Base-by-base conservation (phyloP, 2,797 vertebrate genomes). In the Psittacula derbiana region DNA sequence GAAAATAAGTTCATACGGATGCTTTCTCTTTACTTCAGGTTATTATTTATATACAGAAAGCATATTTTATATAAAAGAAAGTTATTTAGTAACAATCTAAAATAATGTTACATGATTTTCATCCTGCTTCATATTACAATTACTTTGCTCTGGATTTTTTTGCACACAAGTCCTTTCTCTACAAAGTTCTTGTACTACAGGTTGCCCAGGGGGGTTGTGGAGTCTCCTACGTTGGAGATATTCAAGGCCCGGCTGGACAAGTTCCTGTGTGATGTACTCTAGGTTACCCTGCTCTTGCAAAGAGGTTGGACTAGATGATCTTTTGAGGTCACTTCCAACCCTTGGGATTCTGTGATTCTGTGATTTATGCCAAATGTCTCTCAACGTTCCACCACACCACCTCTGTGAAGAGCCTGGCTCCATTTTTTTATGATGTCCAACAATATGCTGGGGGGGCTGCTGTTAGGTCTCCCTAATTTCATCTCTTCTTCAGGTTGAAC, bases 391-490 rank as follows among this genome's bases (percentile, higher is more conserved):
- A 64, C 6, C 16, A 41, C 47, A 27, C 5, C 5, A 57, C 3
- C 1, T 1, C 3, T 20, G 8, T 57, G 44, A 67, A 61, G n/a
- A 64, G 2, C 0, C 1, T 33, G 21, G 10, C 1, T 75, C 3
- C 20, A 24, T n/a, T 38, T 64, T 50, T 43, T 36, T 43, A 19
- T 52, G 40, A 53, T 16, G 2, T 65, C n/a, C 5, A 7, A 4
- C 8, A 31, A 6, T 12, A 28, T 41, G 7, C 20, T 70, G 44
- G 60, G 7, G 1, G 7, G 1, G 14, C 14, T 79, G 19, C 47
- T 82, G 23, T 19, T 40, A 14, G 3, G 4, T 47, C 4, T 12
- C 28, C 12, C 10, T 28, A 33, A 0, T 15, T 6, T 7, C 13
- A 46, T 2, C 10, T 43, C 17, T 50, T 41, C 31, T 79, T 70